Base-by-base conservation (phyloP, 23 tunicate species). In the Trididemnum clinides region DNA sequence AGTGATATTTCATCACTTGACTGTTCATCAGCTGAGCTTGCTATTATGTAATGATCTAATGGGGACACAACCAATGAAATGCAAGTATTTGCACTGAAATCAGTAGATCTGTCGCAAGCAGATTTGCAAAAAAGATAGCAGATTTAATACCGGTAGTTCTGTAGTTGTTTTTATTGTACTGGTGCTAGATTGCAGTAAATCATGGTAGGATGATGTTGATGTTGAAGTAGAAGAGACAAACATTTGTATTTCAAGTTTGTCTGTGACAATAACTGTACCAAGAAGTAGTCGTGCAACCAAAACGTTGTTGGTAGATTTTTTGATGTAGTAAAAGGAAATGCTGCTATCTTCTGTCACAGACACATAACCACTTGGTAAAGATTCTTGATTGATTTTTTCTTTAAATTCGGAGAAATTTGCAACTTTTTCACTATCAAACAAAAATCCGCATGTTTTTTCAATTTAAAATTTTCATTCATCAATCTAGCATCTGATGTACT, bases 131-230 rank as follows among this genome's bases (percentile, higher is more conserved):
- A n/a, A 23, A 28, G 75, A 6, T 37, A 66, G 22, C n/a, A 66
- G n/a, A n/a, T 66, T 66, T 3, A 37, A n/a, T n/a, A n/a, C n/a
- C n/a, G n/a, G 3, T 23, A 66, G 31, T 59, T 66, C 75, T 29
- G 75, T 29, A 66, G n/a, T 66, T 29, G 75, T 5, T 66, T 66
- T 66, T 4, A 66, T n/a, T n/a, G n/a, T n/a, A n/a, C n/a, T 36
- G 36, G 36, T 66, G 4, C 22, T 23, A 29, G 37, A 66, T 29
- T 32, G 19, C 2, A 32, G 12, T 19, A 66, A 3, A 66, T 66
- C 37, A 20, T 66, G 19, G 37, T 66, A 66, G 12, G 10, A 15
- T 5, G 37, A 28, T 66, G 7, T 30, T 31, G 75, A 37, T 29
- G 31, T 6, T 6, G 37, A 15, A 28, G 37, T 23, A 66, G 37